Evolutionary conservation across 92 coral and sea anemone genomes (phyloP), one percentile per base, ranked within the genome.

Genomic region (Parazoanthus swiftii): DNA sequence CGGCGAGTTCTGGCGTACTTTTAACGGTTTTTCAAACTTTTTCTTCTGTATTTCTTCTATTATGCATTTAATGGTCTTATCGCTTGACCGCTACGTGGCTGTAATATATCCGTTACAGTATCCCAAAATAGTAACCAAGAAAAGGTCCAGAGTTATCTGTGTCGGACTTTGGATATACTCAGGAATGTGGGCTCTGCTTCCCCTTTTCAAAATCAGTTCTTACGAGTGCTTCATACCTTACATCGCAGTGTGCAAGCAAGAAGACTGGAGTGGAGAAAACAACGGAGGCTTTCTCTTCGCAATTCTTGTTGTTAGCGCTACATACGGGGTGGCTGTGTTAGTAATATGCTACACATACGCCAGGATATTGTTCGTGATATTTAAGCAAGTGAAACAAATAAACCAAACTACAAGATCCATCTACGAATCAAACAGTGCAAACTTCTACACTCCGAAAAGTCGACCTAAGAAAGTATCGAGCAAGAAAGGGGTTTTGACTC

Each of bases 171-270:
- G 98, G 98, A 0, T 79, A 39, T 93, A 93, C 68, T 95, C 98
- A 0, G 98, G 81, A 13, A 26, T 91, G 21, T 95, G 98, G 98
- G 98, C 96, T 14, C 86, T 91, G 56, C 70, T 95, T 42, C 87
- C 87, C 6, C 87, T 95, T 38, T 80, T 95, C 86, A 95, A 95
- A 3, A 91, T 95, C 1, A 95, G 98, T 42, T 93, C 98, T 1
- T 95, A 95, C 85, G 98, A 93, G 78, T 95, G 98, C 76, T 95
- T 95, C 33, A 93, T 95, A 46, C 89, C 93, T 25, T 95, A 95
- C 68, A 85, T 93, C 23, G 98, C 96, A 66, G 29, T 43, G 23
- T 95, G 98, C 38, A 88, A 80, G 43, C 63, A 70, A 14, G 84
- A 90, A 38, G 98, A 94, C 78, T 94, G 98, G 98, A 89, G 93